These are phyloP conservation scores for Centroberyx gerrardi DNA, from an alignment of 2,797 vertebrate genomes.

Conservation along the genomic window DNA sequence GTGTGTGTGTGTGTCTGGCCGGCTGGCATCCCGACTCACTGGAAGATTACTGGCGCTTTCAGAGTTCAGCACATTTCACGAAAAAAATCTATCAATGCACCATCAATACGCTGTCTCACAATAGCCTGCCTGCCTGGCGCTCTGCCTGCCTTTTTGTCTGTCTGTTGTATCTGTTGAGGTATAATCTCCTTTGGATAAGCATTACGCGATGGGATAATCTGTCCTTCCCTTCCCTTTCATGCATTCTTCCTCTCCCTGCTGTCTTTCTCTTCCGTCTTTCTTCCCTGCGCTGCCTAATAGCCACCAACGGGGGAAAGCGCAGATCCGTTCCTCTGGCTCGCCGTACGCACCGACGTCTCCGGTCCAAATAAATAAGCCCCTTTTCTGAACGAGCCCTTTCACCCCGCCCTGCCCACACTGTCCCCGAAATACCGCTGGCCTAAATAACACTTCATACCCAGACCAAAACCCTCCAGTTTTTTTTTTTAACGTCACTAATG, in stretches of 20 bases:
- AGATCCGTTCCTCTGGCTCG: slow-evolving; percentile 10
- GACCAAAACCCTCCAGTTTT: slow-evolving; percentile 64
- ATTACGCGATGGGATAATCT: slow-evolving; percentile 38
- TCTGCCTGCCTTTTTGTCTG: not conserved
- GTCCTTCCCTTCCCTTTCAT: slow-evolving; percentile 31
- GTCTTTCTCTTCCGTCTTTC: not conserved
- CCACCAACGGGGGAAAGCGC: not conserved
- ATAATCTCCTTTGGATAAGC: slow-evolving; percentile 48
- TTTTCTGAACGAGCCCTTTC: slow-evolving; percentile 58
- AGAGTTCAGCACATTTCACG: not conserved
- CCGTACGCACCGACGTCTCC: not conserved
- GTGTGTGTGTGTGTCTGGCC: not conserved
- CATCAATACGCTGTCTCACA: not conserved
- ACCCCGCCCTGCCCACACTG: slow-evolving; percentile 52
- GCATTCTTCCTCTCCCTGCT: not conserved
- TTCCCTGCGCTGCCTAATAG: not conserved
- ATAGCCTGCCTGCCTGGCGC: not conserved
- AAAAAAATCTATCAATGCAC: not conserved
- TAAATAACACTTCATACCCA: slow-evolving; percentile 71
- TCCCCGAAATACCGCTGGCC: slow-evolving; percentile 75
- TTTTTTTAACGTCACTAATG: slow-evolving; percentile 66
- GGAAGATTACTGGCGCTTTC: not conserved
- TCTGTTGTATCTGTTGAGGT: slow-evolving; percentile 10
- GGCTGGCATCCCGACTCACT: not conserved
- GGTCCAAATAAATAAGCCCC: slow-evolving; percentile 59